These are phyloP conservation scores for Pararge aegeria DNA, from an alignment of 1,140 invertebrate species.

Conservation along the genomic window DNA sequence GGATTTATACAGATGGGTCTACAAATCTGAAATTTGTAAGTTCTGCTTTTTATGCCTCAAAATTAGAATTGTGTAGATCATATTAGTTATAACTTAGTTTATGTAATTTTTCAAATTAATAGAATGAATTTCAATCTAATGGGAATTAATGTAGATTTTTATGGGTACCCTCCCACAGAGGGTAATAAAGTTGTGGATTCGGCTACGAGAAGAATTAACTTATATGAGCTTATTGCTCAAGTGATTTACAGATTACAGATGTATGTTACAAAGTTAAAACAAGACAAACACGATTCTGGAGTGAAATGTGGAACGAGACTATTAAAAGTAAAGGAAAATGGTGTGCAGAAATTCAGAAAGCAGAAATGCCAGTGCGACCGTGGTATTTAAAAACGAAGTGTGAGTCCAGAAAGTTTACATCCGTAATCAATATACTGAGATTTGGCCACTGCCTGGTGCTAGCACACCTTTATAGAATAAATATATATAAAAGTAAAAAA, in stretches of 20 bases:
- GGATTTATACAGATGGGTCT: too few species aligned
- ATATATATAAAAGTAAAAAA: too few species aligned
- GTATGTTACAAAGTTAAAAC: neutral
- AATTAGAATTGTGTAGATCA: too few species aligned
- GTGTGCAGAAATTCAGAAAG: constrained; percentile 13
- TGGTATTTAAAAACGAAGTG: constrained; percentile 9
- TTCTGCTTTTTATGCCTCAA: too few species aligned
- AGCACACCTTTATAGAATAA: too few species aligned
- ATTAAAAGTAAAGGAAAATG: constrained; percentile 14
- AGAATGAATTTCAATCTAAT: neutral
- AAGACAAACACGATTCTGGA: too few species aligned
- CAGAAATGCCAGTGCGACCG: neutral
- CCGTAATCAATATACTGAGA: constrained; percentile 10
- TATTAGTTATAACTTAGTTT: constrained; percentile 7
- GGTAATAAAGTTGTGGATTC: constrained; percentile 13
- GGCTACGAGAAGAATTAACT: neutral
- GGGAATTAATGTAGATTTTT: constrained; percentile 3
- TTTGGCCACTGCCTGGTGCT: constrained; percentile 12
- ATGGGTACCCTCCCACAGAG: constrained; percentile 20
- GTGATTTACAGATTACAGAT: constrained; percentile 4
- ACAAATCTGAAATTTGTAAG: too few species aligned
- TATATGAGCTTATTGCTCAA: constrained; percentile 1
- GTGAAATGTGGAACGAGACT: neutral
- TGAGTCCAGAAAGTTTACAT: neutral
- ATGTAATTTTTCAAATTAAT: constrained; percentile 12